Percentiles rank a stretch among this genome's conserved stretches.
phyloP scores from a whole-genome alignment of 2,113 vertebrate species.

The Rhodinocichla rosea region DNA sequence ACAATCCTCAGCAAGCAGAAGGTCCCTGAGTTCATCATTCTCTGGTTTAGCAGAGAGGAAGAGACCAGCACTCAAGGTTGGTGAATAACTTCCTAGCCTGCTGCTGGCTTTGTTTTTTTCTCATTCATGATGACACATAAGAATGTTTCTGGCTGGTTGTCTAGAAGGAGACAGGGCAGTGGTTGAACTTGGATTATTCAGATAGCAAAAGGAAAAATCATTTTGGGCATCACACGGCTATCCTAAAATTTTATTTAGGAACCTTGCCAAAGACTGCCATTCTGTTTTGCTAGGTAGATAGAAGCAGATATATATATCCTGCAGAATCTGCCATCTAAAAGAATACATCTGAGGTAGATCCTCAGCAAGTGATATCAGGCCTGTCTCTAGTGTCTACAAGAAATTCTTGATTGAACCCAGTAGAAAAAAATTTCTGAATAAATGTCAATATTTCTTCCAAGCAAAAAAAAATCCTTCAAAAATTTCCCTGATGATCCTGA shows the following conservation, averaged over 20 bases:
- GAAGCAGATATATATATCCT: background rate
- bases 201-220: background rate
- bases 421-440: background rate
- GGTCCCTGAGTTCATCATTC: background rate
- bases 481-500: background rate
- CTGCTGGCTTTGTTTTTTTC: background rate
- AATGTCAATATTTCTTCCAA: background rate
- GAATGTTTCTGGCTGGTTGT: background rate
- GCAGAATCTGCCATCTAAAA: background rate
- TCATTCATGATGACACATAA: background rate
- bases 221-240: background rate
- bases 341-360: background rate
- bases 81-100: background rate
- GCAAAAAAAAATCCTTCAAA: background rate
- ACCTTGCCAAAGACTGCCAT: background rate
- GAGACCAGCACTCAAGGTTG: background rate
- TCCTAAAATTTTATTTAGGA: background rate
- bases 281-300: background rate
- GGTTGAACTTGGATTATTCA: background rate
- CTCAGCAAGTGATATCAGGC: background rate
- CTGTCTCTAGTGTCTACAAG: background rate
- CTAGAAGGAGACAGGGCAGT: background rate
- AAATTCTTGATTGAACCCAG: background rate
- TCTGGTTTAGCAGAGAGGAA: background rate
- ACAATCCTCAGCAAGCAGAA: background rate